Evolutionary conservation across 2,797 vertebrate genomes (phyloP), one percentile per base, ranked within the genome.

Genomic region (Chromobotia macracanthus): DNA sequence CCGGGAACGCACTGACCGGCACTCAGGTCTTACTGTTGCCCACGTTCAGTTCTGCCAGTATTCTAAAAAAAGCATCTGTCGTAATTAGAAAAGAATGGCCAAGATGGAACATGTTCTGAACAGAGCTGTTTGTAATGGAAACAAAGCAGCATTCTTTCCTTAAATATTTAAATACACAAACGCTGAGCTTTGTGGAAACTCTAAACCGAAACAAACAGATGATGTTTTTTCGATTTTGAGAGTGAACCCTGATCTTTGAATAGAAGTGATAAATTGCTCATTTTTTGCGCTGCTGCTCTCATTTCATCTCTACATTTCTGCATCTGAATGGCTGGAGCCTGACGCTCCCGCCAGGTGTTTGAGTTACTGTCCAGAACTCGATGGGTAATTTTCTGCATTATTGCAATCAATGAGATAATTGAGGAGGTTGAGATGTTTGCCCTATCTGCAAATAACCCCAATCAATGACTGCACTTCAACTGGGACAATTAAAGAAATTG

Each of bases 341-440:
- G 88, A 87, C 86, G 91, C 89, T 80, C 53, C 88, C 88, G 89
- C 94, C 95, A 96, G 95, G 96, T 97, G 96, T 94, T 94, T 93
- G 51, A 84, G 76, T 75, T 84, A 94, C 89, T 91, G 91, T 94
- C 93, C 91, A 92, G 95, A 93, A 93, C 46, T 56, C 92, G 90
- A 91, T 89, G 92, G 93, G 93, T 89, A 94, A 96, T 97, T 96
- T 95, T 91, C 94, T 80, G 92, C 95, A 95, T 96, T 96, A 95
- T 94, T 95, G 94, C 94, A 96, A 97, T 97, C 95, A 96, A 95
- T 96, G 95, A 93, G 87, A 90, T 96, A 95, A 95, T 94, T 90
- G 89, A 91, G 88, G 86, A 91, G 93, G 93, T 92, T 95, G 94
- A 94, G 92, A 95, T 91, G 91, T 91, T 91, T 86, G 91, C 93